These are phyloP conservation scores for Equus przewalskii DNA, from an alignment of 2,113 vertebrate genomes.

Conservation along the genomic window DNA sequence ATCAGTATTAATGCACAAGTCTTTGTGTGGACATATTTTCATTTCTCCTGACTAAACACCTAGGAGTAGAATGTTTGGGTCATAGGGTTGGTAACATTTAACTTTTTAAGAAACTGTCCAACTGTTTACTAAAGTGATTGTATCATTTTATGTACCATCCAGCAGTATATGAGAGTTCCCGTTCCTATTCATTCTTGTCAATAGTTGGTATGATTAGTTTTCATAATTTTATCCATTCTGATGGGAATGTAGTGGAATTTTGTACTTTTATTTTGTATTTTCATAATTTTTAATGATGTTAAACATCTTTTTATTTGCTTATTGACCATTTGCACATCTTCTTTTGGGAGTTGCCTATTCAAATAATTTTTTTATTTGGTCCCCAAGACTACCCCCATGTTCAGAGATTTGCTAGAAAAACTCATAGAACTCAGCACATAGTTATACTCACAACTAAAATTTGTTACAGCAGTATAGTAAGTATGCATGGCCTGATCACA, in stretches of 20 bases:
- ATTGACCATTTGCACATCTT: not conserved
- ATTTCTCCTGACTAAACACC: not conserved
- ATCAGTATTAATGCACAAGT: not conserved
- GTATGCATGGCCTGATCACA: too few relatives aligned
- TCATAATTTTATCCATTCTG: not conserved
- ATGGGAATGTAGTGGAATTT: not conserved
- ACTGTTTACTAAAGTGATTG: not conserved
- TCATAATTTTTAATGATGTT: not conserved
- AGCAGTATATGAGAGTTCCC: not conserved
- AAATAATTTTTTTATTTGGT: not conserved
- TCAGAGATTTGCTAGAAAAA: not conserved
- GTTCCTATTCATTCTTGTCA: not conserved
- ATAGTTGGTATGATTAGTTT: not conserved
- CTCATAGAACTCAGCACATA: not conserved
- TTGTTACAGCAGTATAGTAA: not conserved
- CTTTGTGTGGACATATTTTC: not conserved
- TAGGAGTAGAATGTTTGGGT: not conserved
- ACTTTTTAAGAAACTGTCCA: not conserved
- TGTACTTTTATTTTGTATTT: not conserved
- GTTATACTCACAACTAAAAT: not conserved
- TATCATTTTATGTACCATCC: not conserved
- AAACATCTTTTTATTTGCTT: not conserved
- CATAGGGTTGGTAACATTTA: not conserved
- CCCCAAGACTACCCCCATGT: not conserved
- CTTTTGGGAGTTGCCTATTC: not conserved